phyloP scores from a whole-genome alignment of 2,888 invertebrate species.

The Steinernema scapterisci region DNA sequence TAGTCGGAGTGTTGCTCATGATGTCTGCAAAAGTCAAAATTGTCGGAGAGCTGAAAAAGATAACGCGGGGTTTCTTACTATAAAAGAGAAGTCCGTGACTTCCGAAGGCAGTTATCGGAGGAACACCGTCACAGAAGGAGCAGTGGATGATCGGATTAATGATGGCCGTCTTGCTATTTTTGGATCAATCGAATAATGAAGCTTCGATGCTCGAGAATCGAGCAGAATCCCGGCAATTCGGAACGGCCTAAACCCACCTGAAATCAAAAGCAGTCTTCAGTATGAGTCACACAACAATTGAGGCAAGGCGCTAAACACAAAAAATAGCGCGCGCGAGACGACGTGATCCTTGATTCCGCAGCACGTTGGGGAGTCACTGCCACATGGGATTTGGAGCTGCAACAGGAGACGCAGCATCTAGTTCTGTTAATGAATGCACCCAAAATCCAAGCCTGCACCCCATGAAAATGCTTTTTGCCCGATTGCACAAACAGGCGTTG shows the following conservation, averaged over 20 bases:
- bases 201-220: neutral
- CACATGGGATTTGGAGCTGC: no score
- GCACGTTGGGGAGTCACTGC: no score
- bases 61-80: neutral
- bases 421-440: no score
- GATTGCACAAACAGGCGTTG: neutral
- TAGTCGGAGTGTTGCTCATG: neutral
- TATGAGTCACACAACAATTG: no score
- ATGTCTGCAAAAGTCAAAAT: neutral
- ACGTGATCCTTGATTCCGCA: no score
- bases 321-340: no score
- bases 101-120: neutral
- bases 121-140: neutral
- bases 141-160: slow-evolving; percentile 20
- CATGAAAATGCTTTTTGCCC: neutral
- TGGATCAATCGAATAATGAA: neutral
- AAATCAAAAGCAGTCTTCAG: neutral
- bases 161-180: neutral
- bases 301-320: no score
- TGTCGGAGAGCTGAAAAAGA: neutral
- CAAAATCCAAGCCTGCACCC: no score
- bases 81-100: slow-evolving; percentile 5
- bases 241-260: slow-evolving; percentile 1
- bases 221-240: neutral
- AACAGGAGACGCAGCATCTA: no score